phyloP scores from a whole-genome alignment of 2,113 vertebrate genomes.

The Himantopus leucocephalus region DNA sequence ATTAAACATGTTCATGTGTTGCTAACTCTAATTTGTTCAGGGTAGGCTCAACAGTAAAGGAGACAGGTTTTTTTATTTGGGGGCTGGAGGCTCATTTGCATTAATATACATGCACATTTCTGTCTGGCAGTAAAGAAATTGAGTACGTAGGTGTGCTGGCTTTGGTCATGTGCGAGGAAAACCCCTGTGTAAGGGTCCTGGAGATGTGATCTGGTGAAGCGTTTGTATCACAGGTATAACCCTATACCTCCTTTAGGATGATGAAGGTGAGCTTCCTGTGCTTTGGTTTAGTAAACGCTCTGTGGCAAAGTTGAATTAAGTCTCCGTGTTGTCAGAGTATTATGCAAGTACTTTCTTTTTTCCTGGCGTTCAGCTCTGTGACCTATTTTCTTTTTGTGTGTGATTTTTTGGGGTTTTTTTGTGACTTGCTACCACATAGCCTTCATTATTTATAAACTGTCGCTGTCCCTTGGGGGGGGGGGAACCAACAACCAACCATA shows the following conservation, averaged over 20 bases:
- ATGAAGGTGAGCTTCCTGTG: neutral
- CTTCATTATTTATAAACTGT: neutral
- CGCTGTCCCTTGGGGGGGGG: neutral
- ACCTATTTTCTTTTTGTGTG: neutral
- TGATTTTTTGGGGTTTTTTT: neutral
- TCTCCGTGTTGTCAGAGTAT: neutral
- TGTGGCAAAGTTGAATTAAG: neutral
- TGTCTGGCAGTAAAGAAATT: neutral
- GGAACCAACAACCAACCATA: neutral
- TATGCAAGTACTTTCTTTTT: neutral
- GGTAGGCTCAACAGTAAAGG: neutral
- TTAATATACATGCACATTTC: neutral
- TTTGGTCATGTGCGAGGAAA: neutral
- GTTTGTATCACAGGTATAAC: neutral
- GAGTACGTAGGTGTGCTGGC: neutral
- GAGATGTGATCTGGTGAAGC: neutral
- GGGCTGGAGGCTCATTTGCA: neutral
- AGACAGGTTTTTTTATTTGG: neutral
- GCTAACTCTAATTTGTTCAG: neutral
- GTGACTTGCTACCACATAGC: neutral
- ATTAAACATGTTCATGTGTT: neutral
- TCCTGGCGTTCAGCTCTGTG: neutral
- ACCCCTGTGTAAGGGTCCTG: accelerated
- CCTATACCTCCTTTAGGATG: neutral
- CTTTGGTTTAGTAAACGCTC: neutral